Conservation (phyloP, 64 coral and sea anemone genomes). For the Montipora foliosa region DNA sequence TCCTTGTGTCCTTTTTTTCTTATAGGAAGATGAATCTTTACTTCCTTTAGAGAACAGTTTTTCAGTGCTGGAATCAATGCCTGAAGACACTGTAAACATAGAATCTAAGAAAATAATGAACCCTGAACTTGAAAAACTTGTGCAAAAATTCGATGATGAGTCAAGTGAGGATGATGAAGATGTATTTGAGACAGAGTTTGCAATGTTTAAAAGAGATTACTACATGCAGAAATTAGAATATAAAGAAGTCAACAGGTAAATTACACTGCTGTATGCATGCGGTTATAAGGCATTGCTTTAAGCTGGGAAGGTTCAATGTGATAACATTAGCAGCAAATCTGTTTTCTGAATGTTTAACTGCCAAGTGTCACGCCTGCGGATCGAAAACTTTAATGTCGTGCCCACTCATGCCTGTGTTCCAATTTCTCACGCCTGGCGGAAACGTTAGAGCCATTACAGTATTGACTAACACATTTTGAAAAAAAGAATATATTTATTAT, state of each 20-base stretch:
- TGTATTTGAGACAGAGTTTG: slow-evolving; percentile 92
- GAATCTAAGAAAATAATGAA: slow-evolving; percentile 1
- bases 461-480: too few species aligned
- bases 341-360: too few species aligned
- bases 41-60: slow-evolving; percentile 55
- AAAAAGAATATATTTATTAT: too few species aligned
- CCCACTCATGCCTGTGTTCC: too few species aligned
- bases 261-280: too few species aligned
- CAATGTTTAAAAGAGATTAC: slow-evolving; percentile 89
- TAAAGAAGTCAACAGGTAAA: slow-evolving; percentile 79
- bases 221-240: slow-evolving; percentile 94
- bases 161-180: slow-evolving; percentile 69
- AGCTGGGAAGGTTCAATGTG: too few species aligned
- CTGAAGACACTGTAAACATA: slow-evolving; percentile 48
- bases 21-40: slow-evolving; percentile 37
- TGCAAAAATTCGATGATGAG: slow-evolving; percentile 52
- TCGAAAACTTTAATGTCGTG: too few species aligned
- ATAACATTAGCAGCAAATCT: too few species aligned
- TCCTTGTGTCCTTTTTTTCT: neutral
- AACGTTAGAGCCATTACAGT: too few species aligned
- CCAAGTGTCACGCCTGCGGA: too few species aligned
- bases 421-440: too few species aligned
- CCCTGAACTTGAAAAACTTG: slow-evolving; percentile 75
- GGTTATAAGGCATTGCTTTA: too few species aligned
- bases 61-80: slow-evolving; percentile 55